These are phyloP conservation scores for Drosophila limbata DNA, from an alignment of 2,888 invertebrate species.

Conservation along the genomic window DNA sequence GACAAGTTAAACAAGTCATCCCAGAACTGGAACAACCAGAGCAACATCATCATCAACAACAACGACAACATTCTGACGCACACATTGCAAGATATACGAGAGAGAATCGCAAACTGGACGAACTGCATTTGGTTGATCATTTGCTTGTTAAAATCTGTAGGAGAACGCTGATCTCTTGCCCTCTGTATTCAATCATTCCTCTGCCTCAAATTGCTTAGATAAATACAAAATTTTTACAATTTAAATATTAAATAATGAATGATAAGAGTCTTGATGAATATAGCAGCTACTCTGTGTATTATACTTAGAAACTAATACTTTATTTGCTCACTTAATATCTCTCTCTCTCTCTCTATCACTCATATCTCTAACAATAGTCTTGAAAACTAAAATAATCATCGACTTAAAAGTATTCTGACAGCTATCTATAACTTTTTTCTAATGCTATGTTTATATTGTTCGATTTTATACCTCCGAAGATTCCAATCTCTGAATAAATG, in stretches of 20 bases:
- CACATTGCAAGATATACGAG: background rate
- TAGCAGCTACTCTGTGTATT: too few relatives aligned
- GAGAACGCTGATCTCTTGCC: background rate
- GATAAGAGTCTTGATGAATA: too few relatives aligned
- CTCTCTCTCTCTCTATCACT: too few relatives aligned
- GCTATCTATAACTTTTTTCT: background rate
- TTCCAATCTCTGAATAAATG: background rate
- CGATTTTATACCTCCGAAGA: background rate
- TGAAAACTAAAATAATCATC: too few relatives aligned
- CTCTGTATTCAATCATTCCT: background rate
- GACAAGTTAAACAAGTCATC: slow-evolving; percentile 78
- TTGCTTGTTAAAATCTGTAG: slow-evolving; percentile 6
- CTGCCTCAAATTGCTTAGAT: background rate
- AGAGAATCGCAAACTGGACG: slow-evolving; percentile 20
- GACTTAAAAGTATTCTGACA: too few relatives aligned
- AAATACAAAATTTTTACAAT: too few relatives aligned
- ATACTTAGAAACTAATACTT: too few relatives aligned
- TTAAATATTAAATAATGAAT: too few relatives aligned
- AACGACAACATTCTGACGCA: slow-evolving; percentile 39
- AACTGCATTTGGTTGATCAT: slow-evolving; percentile 35
- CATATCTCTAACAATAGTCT: too few relatives aligned
- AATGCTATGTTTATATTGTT: background rate
- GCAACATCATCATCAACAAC: slow-evolving; percentile 41
- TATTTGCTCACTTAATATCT: too few relatives aligned
- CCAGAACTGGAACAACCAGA: slow-evolving; percentile 74